A percentile compares a stretch with the other conserved stretches of the same genome.
These are phyloP conservation scores for Siniperca undulata DNA, from an alignment of 2,797 vertebrate species.

Conservation along the genomic window DNA sequence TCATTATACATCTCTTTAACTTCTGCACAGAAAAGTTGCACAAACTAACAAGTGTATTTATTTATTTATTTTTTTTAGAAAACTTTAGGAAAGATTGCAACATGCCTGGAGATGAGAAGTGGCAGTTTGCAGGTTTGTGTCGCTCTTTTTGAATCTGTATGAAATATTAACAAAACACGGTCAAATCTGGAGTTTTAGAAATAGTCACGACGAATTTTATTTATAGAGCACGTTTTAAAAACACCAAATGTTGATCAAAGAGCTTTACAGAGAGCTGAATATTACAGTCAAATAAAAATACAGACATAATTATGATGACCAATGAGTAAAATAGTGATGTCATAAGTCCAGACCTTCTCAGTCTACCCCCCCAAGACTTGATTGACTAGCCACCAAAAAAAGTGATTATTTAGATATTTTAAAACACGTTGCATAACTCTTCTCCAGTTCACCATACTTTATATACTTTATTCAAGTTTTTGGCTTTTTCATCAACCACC, in stretches of 20 bases:
- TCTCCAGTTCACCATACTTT: background rate
- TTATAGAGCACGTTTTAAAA: background rate
- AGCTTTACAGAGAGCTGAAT: background rate
- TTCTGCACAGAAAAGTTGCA: background rate
- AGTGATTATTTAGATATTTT: background rate
- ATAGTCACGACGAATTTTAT: background rate
- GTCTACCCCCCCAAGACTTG: background rate
- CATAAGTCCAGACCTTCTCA: background rate
- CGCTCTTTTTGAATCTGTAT: background rate
- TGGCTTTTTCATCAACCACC: too few species aligned
- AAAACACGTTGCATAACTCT: background rate
- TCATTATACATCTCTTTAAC: background rate
- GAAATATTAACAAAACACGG: background rate
- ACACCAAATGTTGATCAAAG: background rate
- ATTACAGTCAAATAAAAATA: background rate
- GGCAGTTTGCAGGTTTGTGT: slow-evolving; percentile 93
- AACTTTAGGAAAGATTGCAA: slow-evolving; percentile 96
- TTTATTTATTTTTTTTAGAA: slow-evolving; percentile 83
- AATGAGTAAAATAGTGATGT: background rate
- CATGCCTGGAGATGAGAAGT: slow-evolving; percentile 97
- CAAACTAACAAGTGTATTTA: background rate
- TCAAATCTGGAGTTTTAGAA: background rate
- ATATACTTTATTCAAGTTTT: background rate
- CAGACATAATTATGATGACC: background rate
- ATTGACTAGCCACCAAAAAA: background rate